Conservation (phyloP, 2,797 vertebrate genomes). For the Myotis findleyi region DNA sequence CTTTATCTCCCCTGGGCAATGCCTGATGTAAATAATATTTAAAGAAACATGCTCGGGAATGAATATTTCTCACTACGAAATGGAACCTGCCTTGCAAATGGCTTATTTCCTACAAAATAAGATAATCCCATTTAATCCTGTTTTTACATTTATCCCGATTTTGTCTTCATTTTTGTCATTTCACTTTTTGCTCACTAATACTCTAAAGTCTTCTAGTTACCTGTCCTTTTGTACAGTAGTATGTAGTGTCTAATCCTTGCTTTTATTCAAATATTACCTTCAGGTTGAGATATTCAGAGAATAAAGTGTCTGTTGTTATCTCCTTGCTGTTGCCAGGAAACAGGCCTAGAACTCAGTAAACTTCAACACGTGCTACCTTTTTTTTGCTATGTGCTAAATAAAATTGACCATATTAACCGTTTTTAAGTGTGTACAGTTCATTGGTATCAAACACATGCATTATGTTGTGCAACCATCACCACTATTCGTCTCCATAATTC, state of each 20-base stretch:
- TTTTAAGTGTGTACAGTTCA: not conserved
- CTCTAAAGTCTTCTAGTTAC: not conserved
- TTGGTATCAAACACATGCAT: not conserved
- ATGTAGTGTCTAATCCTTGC: not conserved
- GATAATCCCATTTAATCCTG: not conserved
- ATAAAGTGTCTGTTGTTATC: not conserved
- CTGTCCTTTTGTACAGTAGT: not conserved
- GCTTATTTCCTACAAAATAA: constrained; percentile 44
- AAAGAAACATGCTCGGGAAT: not conserved
- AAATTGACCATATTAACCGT: not conserved
- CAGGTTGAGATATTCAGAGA: not conserved
- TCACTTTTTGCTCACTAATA: constrained; percentile 13
- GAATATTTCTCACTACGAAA: constrained; percentile 30
- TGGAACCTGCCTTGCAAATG: constrained; percentile 11
- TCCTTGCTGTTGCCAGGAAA: not conserved
- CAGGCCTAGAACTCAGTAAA: not conserved
- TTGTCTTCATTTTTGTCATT: constrained; percentile 36
- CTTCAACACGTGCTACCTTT: not conserved
- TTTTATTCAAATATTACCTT: constrained; percentile 35
- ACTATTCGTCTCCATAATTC: not conserved
- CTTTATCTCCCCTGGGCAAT: not conserved
- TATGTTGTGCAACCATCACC: not conserved
- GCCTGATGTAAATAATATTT: constrained; percentile 19
- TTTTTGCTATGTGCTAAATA: not conserved
- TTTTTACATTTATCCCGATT: constrained; percentile 9